Base-by-base conservation (phyloP, 1,140 invertebrate genomes). In the Zaprionus ghesquierei region DNA sequence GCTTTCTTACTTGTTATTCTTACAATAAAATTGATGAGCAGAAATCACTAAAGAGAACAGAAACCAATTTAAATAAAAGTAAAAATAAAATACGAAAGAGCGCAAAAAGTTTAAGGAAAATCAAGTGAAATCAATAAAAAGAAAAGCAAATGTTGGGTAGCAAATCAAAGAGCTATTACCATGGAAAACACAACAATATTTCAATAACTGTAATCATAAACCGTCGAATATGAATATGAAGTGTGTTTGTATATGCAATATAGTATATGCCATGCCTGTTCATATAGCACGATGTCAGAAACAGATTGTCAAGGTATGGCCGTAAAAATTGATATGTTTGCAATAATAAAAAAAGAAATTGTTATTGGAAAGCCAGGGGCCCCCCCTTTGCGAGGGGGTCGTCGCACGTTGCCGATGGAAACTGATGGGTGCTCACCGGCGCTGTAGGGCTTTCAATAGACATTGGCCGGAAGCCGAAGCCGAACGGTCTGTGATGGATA, bases 401-500 rank as follows among this genome's bases (percentile, higher is more conserved):
- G n/a, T n/a, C 58, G 41, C 23, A 51, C 53, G 53, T 51, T 44
- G 44, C 25, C 61, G 72, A 71, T 71, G 44, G 68, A 62, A 75
- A 62, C 55, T 75, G 75, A 75, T 46, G 10, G 5, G 35, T 41
- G 6, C 5, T 41, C 35, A 20, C 9, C 3, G 41, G n/a, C n/a
- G n/a, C n/a, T n/a, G n/a, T n/a, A 44, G 41, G 1, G 23, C 41
- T 9, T 27, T 23, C 49, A 51, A 51, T 6, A 27, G 12, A 18
- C 10, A 6, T 22, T 27, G n/a, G 2, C 8, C 18, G 31, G 18
- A 46, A 29, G 25, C 27, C 33, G 61, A 46, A 38, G 27, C 27
- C 33, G 61, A 46, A 38, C 22, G 35, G 50, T 31, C 35, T 58
- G 59, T 75, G 73, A 78, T 78, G 58, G 76, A 75, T 72, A 51